Evolutionary conservation across 2,888 invertebrate species (phyloP).

Genomic region (Lasioglossum lativentre): DNA sequence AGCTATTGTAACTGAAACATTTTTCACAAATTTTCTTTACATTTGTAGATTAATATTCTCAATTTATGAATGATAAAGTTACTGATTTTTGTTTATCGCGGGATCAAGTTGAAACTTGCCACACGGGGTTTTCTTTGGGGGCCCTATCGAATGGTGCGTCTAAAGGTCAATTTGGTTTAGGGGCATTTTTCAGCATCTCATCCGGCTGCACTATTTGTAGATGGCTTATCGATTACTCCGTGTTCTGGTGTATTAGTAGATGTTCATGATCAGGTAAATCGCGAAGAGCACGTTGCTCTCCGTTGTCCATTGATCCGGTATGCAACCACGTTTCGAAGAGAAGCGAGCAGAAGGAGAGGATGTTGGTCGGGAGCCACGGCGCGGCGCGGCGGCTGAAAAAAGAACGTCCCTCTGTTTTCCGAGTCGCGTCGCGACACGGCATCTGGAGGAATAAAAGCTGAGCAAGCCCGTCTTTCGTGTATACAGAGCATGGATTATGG

Average conservation of each 20-base stretch:
- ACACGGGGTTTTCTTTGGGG: no score
- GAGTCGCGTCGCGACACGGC: conserved; percentile 32
- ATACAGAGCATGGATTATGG: conserved; percentile 57
- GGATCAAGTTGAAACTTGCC: no score
- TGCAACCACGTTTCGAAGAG: conserved; percentile 6
- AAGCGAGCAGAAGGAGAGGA: conserved; percentile 21
- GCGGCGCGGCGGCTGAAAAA: conserved; percentile 39
- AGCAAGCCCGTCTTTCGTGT: conserved; percentile 60
- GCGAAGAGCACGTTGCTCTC: background rate
- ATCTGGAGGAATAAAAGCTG: conserved; percentile 67
- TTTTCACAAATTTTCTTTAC: no score
- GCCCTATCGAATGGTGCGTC: no score
- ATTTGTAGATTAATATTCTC: no score
- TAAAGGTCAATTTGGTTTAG: no score
- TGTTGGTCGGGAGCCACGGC: conserved; percentile 35
- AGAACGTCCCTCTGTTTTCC: conserved; percentile 33
- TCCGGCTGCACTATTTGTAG: no score
- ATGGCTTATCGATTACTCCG: background rate
- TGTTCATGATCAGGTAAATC: no score
- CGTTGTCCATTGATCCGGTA: background rate
- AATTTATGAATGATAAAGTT: no score
- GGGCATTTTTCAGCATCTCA: no score
- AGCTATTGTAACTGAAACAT: no score
- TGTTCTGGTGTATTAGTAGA: background rate
- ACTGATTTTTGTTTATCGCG: no score